These are phyloP conservation scores for Agapornis canus DNA, from an alignment of 2,797 vertebrate species.

Conservation along the genomic window DNA sequence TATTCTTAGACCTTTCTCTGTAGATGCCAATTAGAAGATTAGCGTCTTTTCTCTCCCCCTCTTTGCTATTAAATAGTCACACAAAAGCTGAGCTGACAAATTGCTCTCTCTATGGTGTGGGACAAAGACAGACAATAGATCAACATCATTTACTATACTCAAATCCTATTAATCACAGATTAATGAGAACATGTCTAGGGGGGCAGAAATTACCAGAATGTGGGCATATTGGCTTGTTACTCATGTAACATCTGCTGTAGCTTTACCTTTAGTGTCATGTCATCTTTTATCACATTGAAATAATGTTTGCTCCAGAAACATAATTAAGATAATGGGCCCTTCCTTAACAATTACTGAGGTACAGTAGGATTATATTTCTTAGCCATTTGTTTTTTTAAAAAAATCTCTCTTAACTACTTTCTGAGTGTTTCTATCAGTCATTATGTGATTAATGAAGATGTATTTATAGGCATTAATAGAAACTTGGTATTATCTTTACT, in stretches of 20 bases:
- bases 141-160: conserved; percentile 83
- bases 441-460: neutral
- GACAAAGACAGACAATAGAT: conserved; percentile 84
- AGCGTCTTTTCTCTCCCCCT: conserved; percentile 75
- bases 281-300: conserved; percentile 84
- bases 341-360: conserved; percentile 78
- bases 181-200: conserved; percentile 82
- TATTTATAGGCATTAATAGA: neutral
- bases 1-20: conserved; percentile 76
- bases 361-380: conserved; percentile 70
- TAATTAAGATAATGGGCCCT: conserved; percentile 82
- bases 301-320: conserved; percentile 83
- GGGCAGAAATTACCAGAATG: conserved; percentile 80
- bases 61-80: conserved; percentile 83
- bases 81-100: conserved; percentile 84
- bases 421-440: conserved; percentile 65
- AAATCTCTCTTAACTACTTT: conserved; percentile 65
- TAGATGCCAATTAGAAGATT: conserved; percentile 84
- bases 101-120: conserved; percentile 78
- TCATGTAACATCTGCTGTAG: conserved; percentile 81
- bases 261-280: conserved; percentile 81
- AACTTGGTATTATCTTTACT: neutral
- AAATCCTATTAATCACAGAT: conserved; percentile 85
- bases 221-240: conserved; percentile 78
- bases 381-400: conserved; percentile 38